Evolutionary conservation across 2,888 invertebrate species (phyloP), one percentile per base, ranked within the genome.

Genomic region (Platyscelio sp.): DNA sequence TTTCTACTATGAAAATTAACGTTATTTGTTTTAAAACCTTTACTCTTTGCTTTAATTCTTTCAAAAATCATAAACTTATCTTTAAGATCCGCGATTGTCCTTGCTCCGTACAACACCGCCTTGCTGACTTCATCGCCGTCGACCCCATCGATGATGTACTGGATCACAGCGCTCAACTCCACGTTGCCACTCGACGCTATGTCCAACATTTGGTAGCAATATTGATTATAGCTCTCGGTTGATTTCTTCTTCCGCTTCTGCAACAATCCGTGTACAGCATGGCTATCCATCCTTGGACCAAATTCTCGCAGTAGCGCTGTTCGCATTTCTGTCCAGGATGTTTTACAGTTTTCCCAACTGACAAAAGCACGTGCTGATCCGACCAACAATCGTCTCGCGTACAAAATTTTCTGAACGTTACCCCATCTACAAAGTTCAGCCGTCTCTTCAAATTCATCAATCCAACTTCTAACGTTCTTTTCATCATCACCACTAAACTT

Each of bases 201-300:
- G 2, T 81, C 78, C 29, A 82, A 9, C 84, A 86, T 84, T 15
- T 56, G 43, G 24, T 84, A 86, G 20, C 74, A 78, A 11, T 86
- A 86, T 24, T 86, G 77, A 11, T 68, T 58, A 6, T 71, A 78
- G 7, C 65, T 43, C 49, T 86, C 79, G 40, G 67, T 38, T 4
- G 5, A 11, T 18, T 63, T 81, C 27, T 83, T 85, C 26, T 61
- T 75, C 22, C 77, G 54, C 33, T 78, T 61, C 9, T 29, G 56
- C n/a, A 82, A 15, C 18, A 60, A n/a, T 75, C 79, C 24, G 24
- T 61, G 43, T 24, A 61, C 24, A 1, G 61, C 61, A n/a, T 61
- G 40, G 40, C 26, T 56, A 13, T 56, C 56, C 18, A 56, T 56
- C 27, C 27, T 24, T n/a, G 56, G 56, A 15, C 56, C 56, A 15